phyloP scores from a whole-genome alignment of 2,113 vertebrate genomes.

The Albula goreensis region DNA sequence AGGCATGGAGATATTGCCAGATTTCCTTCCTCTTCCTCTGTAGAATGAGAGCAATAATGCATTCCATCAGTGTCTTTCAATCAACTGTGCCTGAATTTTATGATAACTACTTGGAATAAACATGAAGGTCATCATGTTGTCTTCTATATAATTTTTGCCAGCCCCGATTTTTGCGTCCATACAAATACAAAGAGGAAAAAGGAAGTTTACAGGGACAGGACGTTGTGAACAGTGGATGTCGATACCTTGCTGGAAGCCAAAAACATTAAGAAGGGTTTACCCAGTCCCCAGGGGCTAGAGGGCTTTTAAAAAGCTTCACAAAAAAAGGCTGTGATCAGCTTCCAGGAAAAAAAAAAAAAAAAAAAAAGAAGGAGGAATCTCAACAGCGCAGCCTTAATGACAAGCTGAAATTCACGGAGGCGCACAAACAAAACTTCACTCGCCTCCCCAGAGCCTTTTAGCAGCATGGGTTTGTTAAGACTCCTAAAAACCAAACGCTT shows the following conservation, averaged over 20 bases:
- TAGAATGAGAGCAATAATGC: neutral
- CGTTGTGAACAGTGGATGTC: neutral
- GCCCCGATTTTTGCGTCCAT: neutral
- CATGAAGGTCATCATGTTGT: neutral
- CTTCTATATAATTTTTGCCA: neutral
- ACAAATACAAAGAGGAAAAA: neutral
- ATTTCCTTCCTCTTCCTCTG: neutral
- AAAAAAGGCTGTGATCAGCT: neutral
- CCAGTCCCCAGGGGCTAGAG: neutral
- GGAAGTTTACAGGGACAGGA: neutral
- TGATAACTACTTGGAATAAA: neutral
- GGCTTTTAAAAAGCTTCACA: neutral
- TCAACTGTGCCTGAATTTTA: neutral
- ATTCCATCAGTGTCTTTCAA: neutral
- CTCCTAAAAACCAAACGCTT: neutral
- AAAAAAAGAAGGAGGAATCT: neutral
- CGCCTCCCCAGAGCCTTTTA: neutral
- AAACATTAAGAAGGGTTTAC: neutral
- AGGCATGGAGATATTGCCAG: neutral
- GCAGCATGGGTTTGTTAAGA: neutral
- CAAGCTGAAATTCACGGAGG: neutral
- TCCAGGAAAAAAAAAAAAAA: neutral
- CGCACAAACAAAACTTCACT: constrained; percentile 1
- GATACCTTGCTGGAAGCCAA: neutral
- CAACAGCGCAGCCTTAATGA: neutral